Evolutionary conservation across 30 jellyfish, hydroid and myxozoan genomes (phyloP), one percentile per base, ranked within the genome.

Genomic region (Phacellophora camtschatica): DNA sequence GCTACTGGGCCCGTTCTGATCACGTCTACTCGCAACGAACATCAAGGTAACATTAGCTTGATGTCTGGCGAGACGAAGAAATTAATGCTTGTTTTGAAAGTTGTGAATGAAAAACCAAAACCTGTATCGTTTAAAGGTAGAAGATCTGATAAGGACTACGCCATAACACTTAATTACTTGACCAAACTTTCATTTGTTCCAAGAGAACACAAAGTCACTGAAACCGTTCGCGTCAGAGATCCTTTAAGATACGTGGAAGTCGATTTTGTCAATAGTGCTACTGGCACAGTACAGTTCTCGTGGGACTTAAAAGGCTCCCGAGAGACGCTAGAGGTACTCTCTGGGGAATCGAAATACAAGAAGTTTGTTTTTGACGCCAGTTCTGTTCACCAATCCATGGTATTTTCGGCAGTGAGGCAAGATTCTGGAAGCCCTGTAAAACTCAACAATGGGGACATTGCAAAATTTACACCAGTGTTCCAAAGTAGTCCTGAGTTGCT

Each of bases 1-100:
- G 86, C 86, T 25, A 31, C 72, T 20, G 86, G 86, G 5, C 74
- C 86, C 16, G 72, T 72, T 32, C 5, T 12, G 10, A 24, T 72
- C 11, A 9, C 64, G 13, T 23, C 59, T 33, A 20, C 23, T 18
- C 65, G 48, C 5, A 48, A 50, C 62, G 23, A n/a, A 22, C 29
- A 27, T 28, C 43, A 50, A 28, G 15, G 39, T 10, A 19, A 50
- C 2, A 15, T 72, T 9, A 51, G 37, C 20, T 19, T 72, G 35
- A 39, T 74, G 11, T 33, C 19, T 27, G 74, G 64, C 20, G 74
- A 8, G n/a, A 34, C 86, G 18, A 30, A 53, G 23, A 55, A 53
- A 25, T 42, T 56, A 5, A 24, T 74, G 0, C 3, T 72, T 7
- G 86, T 53, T 0, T 27, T 72, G 25, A 16, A 50, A 13, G 64